Conservation (phyloP, 2,888 invertebrate species). For the Tenthredo scrophulariae region DNA sequence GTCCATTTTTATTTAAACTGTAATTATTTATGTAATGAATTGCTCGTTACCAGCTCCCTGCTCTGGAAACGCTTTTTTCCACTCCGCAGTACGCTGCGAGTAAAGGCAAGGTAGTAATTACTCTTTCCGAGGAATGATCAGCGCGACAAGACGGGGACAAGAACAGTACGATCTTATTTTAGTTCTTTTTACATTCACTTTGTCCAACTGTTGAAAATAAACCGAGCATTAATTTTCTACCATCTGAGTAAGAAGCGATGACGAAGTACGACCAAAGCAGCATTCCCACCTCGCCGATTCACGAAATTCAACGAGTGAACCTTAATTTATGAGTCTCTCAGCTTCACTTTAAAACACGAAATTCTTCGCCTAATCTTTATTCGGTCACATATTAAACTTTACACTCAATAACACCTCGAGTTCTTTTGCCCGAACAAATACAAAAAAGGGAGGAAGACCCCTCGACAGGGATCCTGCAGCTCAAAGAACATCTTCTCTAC, state of each 20-base stretch:
- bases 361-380: neutral
- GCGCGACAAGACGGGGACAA: constrained; percentile 16
- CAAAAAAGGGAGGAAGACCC: neutral
- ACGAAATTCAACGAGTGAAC: neutral
- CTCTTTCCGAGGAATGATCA: constrained; percentile 19
- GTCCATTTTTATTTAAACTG: constrained; percentile 34
- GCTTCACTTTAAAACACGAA: neutral
- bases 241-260: neutral
- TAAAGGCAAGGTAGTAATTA: constrained; percentile 21
- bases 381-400: neutral
- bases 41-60: constrained; percentile 21
- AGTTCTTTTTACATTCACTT: neutral
- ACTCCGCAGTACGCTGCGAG: neutral
- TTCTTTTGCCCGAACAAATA: no score
- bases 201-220: neutral
- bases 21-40: constrained; percentile 47
- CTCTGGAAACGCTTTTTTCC: neutral
- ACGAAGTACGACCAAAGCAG: neutral
- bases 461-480: neutral
- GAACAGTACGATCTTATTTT: constrained; percentile 3
- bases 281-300: neutral
- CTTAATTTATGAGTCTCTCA: neutral
- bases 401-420: no score
- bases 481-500: neutral
- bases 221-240: constrained; percentile 14